Evolutionary conservation across 2,113 vertebrate species (phyloP), one percentile per base, ranked within the genome.

Genomic region (Poecilia latipinna): DNA sequence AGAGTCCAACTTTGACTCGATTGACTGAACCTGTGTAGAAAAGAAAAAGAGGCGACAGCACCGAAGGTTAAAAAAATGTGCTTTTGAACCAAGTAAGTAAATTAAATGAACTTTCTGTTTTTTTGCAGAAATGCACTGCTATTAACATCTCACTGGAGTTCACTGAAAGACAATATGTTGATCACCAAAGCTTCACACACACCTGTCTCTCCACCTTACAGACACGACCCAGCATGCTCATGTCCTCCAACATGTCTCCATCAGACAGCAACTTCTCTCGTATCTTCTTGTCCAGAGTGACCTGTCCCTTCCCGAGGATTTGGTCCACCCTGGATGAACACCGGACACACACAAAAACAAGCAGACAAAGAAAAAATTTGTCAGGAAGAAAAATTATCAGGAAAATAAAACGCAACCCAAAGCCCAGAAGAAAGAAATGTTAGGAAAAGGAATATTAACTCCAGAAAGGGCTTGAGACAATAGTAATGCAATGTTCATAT

Each of bases 151-250:
- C 4, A 19, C 17, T 19, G 44, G 0, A 11, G 51, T 57, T 57
- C 24, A 8, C 51, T 10, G 10, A 7, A 24, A 57, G 51, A 4
- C 51, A 48, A 48, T 48, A 48, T 48, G 51, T 57, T 57, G 8
- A 2, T 24, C 51, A 11, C 22, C 51, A 48, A 15, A 57, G 24
- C 3, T 24, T 13, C 6, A 85, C 6, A 85, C 89, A 1, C 91
- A 99, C 98, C 97, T 99, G 97, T 66, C 98, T 96, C 90, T 99
- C 98, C 90, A 99, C 97, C 85, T 98, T 99, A 84, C 98, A 98
- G 71, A 99, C 97, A 0, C 98, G 95, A 26, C 97, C 98, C 48
- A 99, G 88, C 97, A 99, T 99, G 88, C 98, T 99, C 91, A 98
- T 92, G 12, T 99, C 98, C 85, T 98, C 97, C 4, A 96, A 74